Base-by-base conservation (phyloP, 2,113 vertebrate species). In the Sinocyclocheilus maitianheensis region DNA sequence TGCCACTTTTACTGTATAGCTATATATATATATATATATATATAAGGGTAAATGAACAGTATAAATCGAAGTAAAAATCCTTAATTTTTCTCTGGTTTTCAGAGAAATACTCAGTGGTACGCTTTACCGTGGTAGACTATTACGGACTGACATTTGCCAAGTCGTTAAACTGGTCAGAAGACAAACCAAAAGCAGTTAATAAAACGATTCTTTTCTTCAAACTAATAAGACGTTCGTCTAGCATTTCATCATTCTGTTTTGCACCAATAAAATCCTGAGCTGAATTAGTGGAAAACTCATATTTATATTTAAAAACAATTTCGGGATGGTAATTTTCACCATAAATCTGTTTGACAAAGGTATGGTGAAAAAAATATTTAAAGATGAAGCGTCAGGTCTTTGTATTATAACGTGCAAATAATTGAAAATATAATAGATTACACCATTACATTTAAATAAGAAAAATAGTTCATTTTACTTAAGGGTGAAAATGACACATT, bases 101-200 rank as follows among this genome's bases (percentile, higher is more conserved):
- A 75, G 84, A 88, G 85, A 84, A 81, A 76, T 60, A 81, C 76
- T 88, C 77, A 76, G 81, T 85, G 79, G 46, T 62, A 88, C 69
- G 74, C 72, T 86, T 88, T 65, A 71, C 80, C 84, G 74, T 84
- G 65, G 76, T 85, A 80, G 87, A 65, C 63, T 72, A n/a, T 83
- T 85, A 87, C 79, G 87, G 89, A 90, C 87, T 90, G 89, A 90
- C 89, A 90, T 85, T 90, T 90, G 89, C 89, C 89, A 90, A 88
- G 89, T 90, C 89, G 89, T 90, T 90, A 90, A 90, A 90, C 89
- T 90, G 89, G 89, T 87, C 89, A 87, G 81, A 88, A 78, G 89
- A 88, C 87, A 77, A 84, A 87, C 81, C 69, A 72, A 87, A 80
- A 90, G 75, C 89, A 90, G 83, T 88, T 76, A 90, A 90, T 90